Evolutionary conservation across 2,888 invertebrate genomes (phyloP).

Genomic region (Hypomecis punctinalis): DNA sequence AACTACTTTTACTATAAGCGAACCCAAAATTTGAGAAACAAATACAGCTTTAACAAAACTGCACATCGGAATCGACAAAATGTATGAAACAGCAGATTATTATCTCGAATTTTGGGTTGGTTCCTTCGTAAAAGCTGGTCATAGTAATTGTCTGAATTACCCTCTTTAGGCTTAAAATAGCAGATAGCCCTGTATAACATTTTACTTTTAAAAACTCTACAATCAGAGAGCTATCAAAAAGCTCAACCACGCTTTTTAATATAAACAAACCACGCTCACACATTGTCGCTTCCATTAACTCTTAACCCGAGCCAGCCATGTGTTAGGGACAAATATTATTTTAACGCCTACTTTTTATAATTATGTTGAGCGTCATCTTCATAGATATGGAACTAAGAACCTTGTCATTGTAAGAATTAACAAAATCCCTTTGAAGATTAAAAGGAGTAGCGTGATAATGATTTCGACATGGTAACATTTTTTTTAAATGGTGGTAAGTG

Average conservation of each 20-base stretch:
- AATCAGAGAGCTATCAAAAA: too few species aligned
- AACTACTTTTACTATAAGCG: too few species aligned
- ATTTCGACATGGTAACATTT: constrained; percentile 8
- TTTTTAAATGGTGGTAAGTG: constrained; percentile 16
- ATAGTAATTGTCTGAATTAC: too few species aligned
- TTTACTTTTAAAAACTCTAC: neutral
- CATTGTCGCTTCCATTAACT: constrained; percentile 56
- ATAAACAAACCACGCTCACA: constrained; percentile 33
- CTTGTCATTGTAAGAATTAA: constrained; percentile 8
- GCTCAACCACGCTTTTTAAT: constrained; percentile 27
- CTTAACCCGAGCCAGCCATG: constrained; percentile 56
- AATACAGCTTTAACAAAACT: too few species aligned
- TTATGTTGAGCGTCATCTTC: constrained; percentile 50
- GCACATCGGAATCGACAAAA: too few species aligned
- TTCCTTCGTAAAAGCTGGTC: too few species aligned
- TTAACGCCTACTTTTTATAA: constrained; percentile 71
- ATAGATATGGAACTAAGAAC: constrained; percentile 15
- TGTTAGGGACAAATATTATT: constrained; percentile 72
- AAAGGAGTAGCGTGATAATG: neutral
- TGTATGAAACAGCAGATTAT: too few species aligned
- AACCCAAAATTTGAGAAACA: too few species aligned
- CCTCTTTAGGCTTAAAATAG: too few species aligned
- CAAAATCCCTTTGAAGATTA: constrained; percentile 13
- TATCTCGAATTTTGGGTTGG: too few species aligned
- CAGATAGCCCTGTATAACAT: neutral